Evolutionary conservation across 2,113 vertebrate genomes (phyloP).

Genomic region (Oreamnos americanus): DNA sequence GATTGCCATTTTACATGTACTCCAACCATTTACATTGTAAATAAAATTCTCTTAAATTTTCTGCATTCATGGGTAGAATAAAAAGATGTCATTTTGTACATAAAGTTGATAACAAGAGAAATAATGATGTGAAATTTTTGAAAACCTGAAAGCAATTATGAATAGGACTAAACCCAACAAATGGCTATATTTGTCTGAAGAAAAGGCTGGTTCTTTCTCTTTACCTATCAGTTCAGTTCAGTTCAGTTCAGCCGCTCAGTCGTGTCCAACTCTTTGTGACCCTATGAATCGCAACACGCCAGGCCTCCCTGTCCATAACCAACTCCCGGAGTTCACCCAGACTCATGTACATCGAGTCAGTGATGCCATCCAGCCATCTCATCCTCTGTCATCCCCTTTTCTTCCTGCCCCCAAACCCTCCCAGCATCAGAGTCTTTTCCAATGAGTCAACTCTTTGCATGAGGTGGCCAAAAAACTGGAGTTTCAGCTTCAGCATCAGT

Average conservation of each 20-base stretch:
- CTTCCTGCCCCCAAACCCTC: too few species aligned
- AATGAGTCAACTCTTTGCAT: rapidly evolving
- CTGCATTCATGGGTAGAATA: neutral
- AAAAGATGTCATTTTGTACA: neutral
- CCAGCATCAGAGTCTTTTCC: too few species aligned
- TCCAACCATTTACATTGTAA: neutral
- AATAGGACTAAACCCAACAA: neutral
- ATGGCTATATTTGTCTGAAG: neutral
- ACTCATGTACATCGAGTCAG: too few species aligned
- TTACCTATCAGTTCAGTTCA: neutral
- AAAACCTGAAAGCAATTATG: neutral
- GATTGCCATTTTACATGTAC: neutral
- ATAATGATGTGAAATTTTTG: neutral
- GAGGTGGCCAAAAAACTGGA: too few species aligned
- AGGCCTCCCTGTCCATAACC: too few species aligned
- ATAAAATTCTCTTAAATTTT: neutral
- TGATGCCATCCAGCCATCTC: too few species aligned
- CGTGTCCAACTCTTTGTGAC: too few species aligned
- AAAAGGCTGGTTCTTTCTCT: neutral
- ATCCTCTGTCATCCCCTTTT: too few species aligned
- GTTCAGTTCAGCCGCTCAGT: too few species aligned
- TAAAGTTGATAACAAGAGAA: neutral
- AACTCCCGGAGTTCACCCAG: too few species aligned
- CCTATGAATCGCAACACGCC: too few species aligned
- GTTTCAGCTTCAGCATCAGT: too few species aligned